A percentile compares a stretch with the other conserved stretches of the same genome.
Evolutionary conservation across 2,113 vertebrate genomes (phyloP).

Genomic region (Anarrhichthys ocellatus): DNA sequence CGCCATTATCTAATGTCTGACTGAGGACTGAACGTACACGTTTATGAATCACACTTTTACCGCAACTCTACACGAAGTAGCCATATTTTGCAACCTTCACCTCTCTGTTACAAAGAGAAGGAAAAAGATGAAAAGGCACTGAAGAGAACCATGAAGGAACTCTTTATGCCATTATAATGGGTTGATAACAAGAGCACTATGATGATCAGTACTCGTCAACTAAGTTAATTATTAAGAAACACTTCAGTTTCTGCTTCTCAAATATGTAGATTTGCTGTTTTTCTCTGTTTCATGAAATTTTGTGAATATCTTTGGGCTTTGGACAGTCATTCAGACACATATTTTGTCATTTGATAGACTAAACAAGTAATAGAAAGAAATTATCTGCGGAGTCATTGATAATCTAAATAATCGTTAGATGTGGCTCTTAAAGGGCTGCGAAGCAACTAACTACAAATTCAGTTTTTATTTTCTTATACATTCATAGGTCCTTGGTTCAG

Average conservation of each 20-base stretch:
- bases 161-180: not conserved
- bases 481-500: not conserved
- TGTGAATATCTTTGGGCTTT: not conserved
- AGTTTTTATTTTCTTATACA: not conserved
- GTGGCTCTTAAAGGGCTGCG: not conserved
- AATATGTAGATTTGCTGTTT: not conserved
- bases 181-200: not conserved
- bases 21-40: slow-evolving; percentile 13
- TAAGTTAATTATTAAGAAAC: not conserved
- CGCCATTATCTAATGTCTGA: not conserved
- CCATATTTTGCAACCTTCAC: not conserved
- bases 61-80: not conserved
- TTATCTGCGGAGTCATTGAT: not conserved
- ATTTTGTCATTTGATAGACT: not conserved
- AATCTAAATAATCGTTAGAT: not conserved
- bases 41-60: slow-evolving; percentile 12
- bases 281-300: not conserved
- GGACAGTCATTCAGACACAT: not conserved
- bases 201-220: not conserved
- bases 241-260: not conserved
- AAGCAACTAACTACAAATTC: not conserved
- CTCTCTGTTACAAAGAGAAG: not conserved
- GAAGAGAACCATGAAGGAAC: not conserved
- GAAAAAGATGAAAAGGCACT: not conserved
- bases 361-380: not conserved